Evolutionary conservation across 2,888 invertebrate species (phyloP), one percentile per base, ranked within the genome.

Genomic region (Anarsia innoxiella): DNA sequence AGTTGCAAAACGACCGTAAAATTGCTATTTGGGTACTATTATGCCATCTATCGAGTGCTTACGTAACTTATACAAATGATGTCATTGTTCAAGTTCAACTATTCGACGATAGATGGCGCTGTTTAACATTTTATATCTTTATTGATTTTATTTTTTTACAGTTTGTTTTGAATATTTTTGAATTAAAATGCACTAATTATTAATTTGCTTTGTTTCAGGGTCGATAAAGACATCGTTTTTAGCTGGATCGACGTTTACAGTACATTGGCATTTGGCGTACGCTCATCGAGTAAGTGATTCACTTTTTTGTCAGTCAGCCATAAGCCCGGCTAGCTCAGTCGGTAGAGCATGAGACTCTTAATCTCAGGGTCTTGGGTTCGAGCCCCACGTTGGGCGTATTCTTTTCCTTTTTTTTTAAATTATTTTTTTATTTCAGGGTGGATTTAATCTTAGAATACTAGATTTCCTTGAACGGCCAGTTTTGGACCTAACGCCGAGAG

Each of bases 211-310:
- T 61, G 49, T 78, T 80, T 16, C 88, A 95, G 95, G 95, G 51
- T 87, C 89, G 56, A 86, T 91, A 59, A 90, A 89, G 69, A 96
- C 96, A 23, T 89, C 93, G 12, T 86, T 96, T 56, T 69, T 93
- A 44, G 89, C 94, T 11, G 96, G 96, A 36, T 91, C 95, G 44
- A 88, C 88, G 45, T 91, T 97, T 61, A 96, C 93, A 75, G 92
- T 96, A 32, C 91, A 95, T 44, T 97, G 97, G 97, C 96, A 96
- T 76, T 87, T 97, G 57, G 95, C 96, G 8, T 97, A 96, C 79
- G 94, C 97, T 3, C 97, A 97, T 66, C 87, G 90, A 84, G 80
- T 80, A 72, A 78, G 77, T 66, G 1, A 49, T 46, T 19, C 0
- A 39, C 43, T 53, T 46, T 65, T 74, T 67, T n/a, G 1, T 2